These are phyloP conservation scores for Taenaris catops DNA, from an alignment of 2,888 invertebrate species.

Conservation along the genomic window DNA sequence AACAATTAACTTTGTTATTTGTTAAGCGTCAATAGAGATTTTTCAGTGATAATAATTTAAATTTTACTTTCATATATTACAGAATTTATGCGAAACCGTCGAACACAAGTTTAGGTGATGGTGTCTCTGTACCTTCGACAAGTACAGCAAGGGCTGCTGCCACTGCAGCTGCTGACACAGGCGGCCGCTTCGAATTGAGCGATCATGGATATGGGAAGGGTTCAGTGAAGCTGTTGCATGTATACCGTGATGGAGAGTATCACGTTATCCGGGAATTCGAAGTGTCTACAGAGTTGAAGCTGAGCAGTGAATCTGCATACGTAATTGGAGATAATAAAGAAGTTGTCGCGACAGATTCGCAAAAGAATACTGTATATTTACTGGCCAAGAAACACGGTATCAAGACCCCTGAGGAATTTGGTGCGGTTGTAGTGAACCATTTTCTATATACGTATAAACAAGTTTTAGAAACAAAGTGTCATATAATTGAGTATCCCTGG, in stretches of 20 bases:
- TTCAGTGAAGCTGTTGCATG: conserved; percentile 85
- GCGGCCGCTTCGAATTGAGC: conserved; percentile 80
- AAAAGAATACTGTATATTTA: conserved; percentile 90
- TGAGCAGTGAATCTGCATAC: conserved; percentile 86
- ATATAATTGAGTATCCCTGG: conserved; percentile 89
- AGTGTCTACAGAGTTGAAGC: conserved; percentile 84
- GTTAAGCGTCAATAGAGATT: too few relatives aligned
- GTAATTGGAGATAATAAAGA: conserved; percentile 87
- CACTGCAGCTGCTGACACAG: conserved; percentile 64
- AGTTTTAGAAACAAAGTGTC: conserved; percentile 84
- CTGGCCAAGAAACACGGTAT: conserved; percentile 89
- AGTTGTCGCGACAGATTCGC: conserved; percentile 90
- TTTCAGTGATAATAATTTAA: too few relatives aligned
- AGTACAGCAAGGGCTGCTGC: conserved; percentile 30
- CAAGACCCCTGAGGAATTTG: conserved; percentile 88
- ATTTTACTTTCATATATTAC: too few relatives aligned
- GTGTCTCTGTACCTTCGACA: conserved; percentile 15
- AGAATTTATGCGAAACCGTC: conserved; percentile 75
- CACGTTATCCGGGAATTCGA: conserved; percentile 88
- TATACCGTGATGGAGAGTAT: conserved; percentile 82
- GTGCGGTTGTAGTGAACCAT: conserved; percentile 85
- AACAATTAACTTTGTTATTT: too few relatives aligned
- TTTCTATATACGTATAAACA: conserved; percentile 88
- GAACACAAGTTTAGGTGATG: conserved; percentile 54
- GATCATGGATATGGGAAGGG: conserved; percentile 88